Evolutionary conservation across 2,797 vertebrate species (phyloP).

Genomic region (Enteromius viviparus): DNA sequence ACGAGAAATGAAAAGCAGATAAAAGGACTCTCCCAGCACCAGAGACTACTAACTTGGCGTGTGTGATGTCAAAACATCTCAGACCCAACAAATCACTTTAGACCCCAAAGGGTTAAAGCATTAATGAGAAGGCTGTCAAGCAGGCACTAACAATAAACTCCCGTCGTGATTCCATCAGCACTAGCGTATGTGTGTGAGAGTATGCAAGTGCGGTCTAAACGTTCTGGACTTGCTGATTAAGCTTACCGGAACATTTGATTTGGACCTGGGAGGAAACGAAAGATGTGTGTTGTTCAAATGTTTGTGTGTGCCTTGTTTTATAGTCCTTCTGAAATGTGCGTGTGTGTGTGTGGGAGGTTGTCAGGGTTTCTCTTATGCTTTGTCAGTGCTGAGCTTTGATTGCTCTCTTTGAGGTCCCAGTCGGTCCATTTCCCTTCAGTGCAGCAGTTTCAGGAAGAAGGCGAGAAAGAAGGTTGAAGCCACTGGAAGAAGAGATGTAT

Average conservation of each 20-base stretch:
- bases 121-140: conserved; percentile 2
- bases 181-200: neutral
- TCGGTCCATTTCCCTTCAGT: neutral
- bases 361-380: conserved; percentile 20
- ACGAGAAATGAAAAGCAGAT: neutral
- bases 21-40: neutral
- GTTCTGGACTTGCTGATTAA: neutral
- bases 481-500: conserved; percentile 2
- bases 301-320: conserved; percentile 15
- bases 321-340: neutral
- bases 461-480: neutral
- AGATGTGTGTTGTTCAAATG: conserved; percentile 1
- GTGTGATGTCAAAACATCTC: neutral
- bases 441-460: neutral
- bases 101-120: neutral
- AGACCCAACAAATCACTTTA: no score
- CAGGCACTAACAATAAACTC: conserved; percentile 3
- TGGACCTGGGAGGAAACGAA: conserved; percentile 6
- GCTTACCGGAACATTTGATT: conserved; percentile 28
- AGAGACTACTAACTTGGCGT: neutral
- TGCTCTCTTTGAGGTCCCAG: conserved; percentile 31
- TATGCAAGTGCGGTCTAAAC: neutral
- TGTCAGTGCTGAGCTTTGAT: conserved; percentile 36
- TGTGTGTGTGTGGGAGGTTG: conserved; percentile 15
- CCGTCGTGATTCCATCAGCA: conserved; percentile 7